Base-by-base conservation (phyloP, 2,797 vertebrate genomes). In the Lateolabrax maculatus region DNA sequence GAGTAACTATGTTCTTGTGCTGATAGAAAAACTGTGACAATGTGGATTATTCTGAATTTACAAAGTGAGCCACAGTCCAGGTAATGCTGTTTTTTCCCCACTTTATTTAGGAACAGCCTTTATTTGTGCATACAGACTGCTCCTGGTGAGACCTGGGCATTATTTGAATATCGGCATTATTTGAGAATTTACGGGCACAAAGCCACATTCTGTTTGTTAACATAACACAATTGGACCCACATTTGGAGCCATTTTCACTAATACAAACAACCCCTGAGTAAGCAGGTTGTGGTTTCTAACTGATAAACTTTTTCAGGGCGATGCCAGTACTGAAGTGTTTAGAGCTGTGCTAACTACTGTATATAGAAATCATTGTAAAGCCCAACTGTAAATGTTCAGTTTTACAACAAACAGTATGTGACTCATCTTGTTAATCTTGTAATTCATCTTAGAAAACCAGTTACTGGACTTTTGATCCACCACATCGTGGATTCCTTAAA, bases 161-260 rank as follows among this genome's bases (percentile, higher is more conserved):
- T 86, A 80, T 85, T 85, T 90, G 63, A 68, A 63, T 37, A 60
- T 18, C 12, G 27, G 72, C 71, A 89, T 83, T 85, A 75, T 83
- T 81, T 73, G 27, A 66, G 62, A 57, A 63, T 75, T 74, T 61
- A 68, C 1, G 11, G 75, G 58, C 75, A 71, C 84, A 57, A 58
- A 83, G 81, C 80, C 63, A 79, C 56, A 41, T 76, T 39, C 49
- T 73, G 69, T 79, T 39, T 70, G 77, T 83, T 78, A 85, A 86
- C 73, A 81, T 29, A 80, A 73, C 72, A 71, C 41, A 71, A 87
- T 69, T 55, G 75, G 53, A 86, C 27, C 43, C 69, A 60, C 36
- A 23, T 73, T 81, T 64, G 61, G 44, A 80, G 48, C 63, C 51
- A 44, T 77, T 82, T 60, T 65, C 66, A 44, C 64, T 44, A 71